phyloP scores from a whole-genome alignment of 2,888 invertebrate species.

The Blera fallax region DNA sequence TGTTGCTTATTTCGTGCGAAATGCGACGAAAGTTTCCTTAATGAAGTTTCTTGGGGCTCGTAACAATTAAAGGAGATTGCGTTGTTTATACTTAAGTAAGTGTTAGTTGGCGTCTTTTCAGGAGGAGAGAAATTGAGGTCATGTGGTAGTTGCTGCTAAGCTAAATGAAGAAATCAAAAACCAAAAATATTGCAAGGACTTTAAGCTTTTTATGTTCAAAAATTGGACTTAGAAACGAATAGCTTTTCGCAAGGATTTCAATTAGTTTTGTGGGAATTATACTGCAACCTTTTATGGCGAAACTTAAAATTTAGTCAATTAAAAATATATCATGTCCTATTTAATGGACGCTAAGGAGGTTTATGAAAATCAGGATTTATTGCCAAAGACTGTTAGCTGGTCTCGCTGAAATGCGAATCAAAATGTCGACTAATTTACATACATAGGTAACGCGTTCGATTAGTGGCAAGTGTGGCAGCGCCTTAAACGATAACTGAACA shows the following conservation, averaged over 20 bases:
- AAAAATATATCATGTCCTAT: too few relatives aligned
- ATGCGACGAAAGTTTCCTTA: slow-evolving; percentile 25
- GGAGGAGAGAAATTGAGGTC: slow-evolving; percentile 19
- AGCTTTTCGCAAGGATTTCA: too few relatives aligned
- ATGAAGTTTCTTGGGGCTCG: slow-evolving; percentile 36
- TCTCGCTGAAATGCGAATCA: too few relatives aligned
- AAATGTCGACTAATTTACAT: too few relatives aligned
- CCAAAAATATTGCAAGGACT: background rate
- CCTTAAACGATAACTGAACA: too few relatives aligned
- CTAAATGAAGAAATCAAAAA: background rate
- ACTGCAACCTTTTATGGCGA: background rate
- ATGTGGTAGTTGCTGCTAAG: background rate
- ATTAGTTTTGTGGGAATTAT: background rate
- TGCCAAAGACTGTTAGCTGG: too few relatives aligned
- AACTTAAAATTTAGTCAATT: too few relatives aligned
- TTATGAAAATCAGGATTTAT: too few relatives aligned
- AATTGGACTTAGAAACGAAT: background rate
- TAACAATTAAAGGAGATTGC: slow-evolving; percentile 23
- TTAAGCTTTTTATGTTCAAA: background rate
- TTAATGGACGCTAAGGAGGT: too few relatives aligned
- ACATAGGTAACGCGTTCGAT: too few relatives aligned
- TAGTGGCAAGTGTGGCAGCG: too few relatives aligned
- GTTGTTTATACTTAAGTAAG: background rate
- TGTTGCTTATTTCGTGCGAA: background rate
- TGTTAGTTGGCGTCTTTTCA: slow-evolving; percentile 3